phyloP scores from a whole-genome alignment of 2,888 invertebrate genomes.

The Chrysolina americana region DNA sequence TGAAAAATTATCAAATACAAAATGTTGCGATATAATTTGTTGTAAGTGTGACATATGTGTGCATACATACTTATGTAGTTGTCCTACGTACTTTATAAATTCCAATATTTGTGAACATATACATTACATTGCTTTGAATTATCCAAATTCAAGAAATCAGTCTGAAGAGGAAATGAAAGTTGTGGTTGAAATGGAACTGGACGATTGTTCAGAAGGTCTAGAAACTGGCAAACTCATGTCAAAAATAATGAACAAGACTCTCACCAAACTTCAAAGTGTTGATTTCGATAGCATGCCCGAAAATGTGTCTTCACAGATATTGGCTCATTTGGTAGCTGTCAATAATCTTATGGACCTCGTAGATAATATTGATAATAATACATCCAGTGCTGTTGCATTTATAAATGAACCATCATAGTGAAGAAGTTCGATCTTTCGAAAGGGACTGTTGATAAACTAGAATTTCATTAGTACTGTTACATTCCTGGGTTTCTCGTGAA shows the following conservation, averaged over 20 bases:
- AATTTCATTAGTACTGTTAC: neutral
- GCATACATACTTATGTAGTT: conserved; percentile 15
- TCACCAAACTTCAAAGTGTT: neutral
- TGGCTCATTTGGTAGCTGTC: neutral
- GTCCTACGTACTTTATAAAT: conserved; percentile 14
- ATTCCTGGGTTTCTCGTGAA: no score
- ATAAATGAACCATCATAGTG: neutral
- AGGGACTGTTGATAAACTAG: neutral
- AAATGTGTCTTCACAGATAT: conserved; percentile 7
- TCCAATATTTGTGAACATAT: conserved; percentile 13
- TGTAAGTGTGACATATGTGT: conserved; percentile 17
- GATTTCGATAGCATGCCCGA: neutral
- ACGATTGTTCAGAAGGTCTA: neutral
- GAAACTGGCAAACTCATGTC: neutral
- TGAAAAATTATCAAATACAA: neutral
- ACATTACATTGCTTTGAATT: neutral
- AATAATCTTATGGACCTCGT: neutral
- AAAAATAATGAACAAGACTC: neutral
- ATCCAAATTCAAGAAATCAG: neutral
- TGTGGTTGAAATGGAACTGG: neutral
- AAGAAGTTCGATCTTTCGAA: neutral
- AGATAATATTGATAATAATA: neutral
- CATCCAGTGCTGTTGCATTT: neutral
- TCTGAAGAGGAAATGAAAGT: neutral
- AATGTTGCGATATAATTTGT: conserved; percentile 22